Evolutionary conservation across 53 echinoderm and acorn worm genomes (phyloP).

Genomic region (Temnopleurus reevesii): DNA sequence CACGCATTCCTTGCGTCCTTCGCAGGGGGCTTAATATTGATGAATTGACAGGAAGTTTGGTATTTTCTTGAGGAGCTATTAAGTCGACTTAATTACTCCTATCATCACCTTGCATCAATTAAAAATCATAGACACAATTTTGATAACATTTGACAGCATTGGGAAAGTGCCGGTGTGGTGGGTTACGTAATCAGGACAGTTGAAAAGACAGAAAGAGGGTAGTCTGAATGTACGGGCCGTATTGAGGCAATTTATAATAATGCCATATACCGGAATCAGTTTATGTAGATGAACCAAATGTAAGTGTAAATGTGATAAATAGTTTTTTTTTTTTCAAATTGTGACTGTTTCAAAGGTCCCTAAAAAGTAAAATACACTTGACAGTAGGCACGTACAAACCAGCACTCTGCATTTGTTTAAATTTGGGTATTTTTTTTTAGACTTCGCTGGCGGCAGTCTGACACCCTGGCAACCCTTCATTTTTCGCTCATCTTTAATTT

Average conservation of each 20-base stretch:
- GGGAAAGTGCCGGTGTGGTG: not conserved
- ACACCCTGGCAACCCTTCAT: not conserved
- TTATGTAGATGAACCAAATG: too few relatives aligned
- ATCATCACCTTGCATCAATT: conserved; percentile 34
- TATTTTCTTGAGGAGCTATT: conserved; percentile 20
- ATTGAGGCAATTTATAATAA: too few relatives aligned
- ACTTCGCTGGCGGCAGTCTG: not conserved
- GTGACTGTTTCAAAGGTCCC: too few relatives aligned
- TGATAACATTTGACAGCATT: not conserved
- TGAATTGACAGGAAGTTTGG: conserved; percentile 17
- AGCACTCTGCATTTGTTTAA: too few relatives aligned
- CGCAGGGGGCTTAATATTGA: not conserved
- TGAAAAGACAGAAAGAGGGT: not conserved
- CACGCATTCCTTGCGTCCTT: not conserved
- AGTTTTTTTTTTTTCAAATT: too few relatives aligned
- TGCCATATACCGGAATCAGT: too few relatives aligned
- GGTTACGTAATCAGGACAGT: not conserved
- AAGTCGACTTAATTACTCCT: conserved; percentile 13
- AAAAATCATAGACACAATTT: conserved; percentile 19
- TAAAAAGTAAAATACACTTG: too few relatives aligned
- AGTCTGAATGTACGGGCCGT: too few relatives aligned
- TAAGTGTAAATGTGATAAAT: too few relatives aligned
- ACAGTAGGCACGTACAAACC: too few relatives aligned
- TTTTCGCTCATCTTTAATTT: not conserved
- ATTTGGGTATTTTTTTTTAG: not conserved